These are phyloP conservation scores for Anser brachyrhynchus DNA, from an alignment of 2,113 vertebrate genomes.

Conservation along the genomic window DNA sequence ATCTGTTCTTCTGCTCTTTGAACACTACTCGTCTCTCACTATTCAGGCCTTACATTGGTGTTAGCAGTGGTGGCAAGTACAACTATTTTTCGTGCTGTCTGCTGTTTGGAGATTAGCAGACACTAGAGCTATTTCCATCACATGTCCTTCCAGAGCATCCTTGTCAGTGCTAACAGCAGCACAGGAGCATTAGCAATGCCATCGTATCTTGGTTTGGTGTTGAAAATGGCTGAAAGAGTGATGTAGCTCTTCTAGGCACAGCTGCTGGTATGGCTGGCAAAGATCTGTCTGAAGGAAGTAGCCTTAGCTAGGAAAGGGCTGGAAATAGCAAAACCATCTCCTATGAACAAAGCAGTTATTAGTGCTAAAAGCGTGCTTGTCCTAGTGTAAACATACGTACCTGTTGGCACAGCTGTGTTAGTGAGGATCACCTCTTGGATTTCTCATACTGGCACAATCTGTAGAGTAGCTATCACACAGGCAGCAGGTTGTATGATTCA, in stretches of 20 bases:
- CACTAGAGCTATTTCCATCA: not conserved
- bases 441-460: not conserved
- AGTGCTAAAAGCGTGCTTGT: not conserved
- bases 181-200: not conserved
- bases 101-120: not conserved
- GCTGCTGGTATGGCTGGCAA: not conserved
- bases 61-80: not conserved
- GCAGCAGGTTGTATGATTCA: too few species aligned
- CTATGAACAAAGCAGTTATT: rapidly evolving
- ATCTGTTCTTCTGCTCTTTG: not conserved
- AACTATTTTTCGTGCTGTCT: rapidly evolving
- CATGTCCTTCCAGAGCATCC: not conserved
- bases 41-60: not conserved
- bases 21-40: not conserved
- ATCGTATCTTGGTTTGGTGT: not conserved
- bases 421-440: not conserved
- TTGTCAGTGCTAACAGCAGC: not conserved
- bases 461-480: rapidly evolving
- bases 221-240: not conserved
- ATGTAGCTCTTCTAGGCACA: not conserved
- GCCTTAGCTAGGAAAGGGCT: not conserved
- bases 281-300: not conserved
- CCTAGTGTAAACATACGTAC: not conserved
- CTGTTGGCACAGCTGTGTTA: not conserved
- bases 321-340: not conserved